Conservation (phyloP, 2,113 vertebrate genomes). For the Gallinago jamesoni region DNA sequence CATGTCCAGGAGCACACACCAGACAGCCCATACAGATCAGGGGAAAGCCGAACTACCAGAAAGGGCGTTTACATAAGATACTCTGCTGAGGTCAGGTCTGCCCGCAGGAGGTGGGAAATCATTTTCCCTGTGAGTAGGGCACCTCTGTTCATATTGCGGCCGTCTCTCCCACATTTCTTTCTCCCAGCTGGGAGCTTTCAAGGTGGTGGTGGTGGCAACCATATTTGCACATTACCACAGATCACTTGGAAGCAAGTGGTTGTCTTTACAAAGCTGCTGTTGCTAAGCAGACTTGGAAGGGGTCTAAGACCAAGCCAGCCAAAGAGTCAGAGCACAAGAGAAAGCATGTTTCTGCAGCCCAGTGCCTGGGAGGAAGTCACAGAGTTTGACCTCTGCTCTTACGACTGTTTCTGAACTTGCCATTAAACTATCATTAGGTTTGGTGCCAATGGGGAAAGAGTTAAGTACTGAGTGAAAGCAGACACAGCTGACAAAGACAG, state of each 20-base stretch:
- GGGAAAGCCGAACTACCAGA: not conserved
- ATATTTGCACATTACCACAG: not conserved
- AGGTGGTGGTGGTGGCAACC: not conserved
- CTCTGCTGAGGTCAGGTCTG: not conserved
- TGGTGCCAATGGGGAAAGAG: not conserved
- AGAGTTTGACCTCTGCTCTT: slow-evolving; percentile 2
- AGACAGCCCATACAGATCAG: not conserved
- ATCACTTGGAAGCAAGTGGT: not conserved
- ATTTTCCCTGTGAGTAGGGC: not conserved
- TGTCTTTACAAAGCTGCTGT: not conserved
- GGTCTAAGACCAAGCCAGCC: not conserved
- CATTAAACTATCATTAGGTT: not conserved
- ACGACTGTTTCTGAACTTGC: not conserved
- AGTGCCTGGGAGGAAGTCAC: not conserved
- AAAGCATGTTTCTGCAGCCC: not conserved
- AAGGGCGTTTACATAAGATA: not conserved
- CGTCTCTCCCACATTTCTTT: not conserved
- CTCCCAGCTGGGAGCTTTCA: not conserved
- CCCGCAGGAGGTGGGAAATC: not conserved
- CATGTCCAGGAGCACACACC: not conserved
- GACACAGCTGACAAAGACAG: not conserved
- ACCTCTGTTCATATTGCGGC: not conserved
- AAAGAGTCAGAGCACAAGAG: not conserved
- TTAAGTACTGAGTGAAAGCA: slow-evolving; percentile 47
- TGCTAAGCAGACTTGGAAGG: not conserved